Conservation (phyloP, 2,888 invertebrate genomes). For the Eupithecia centaureata region DNA sequence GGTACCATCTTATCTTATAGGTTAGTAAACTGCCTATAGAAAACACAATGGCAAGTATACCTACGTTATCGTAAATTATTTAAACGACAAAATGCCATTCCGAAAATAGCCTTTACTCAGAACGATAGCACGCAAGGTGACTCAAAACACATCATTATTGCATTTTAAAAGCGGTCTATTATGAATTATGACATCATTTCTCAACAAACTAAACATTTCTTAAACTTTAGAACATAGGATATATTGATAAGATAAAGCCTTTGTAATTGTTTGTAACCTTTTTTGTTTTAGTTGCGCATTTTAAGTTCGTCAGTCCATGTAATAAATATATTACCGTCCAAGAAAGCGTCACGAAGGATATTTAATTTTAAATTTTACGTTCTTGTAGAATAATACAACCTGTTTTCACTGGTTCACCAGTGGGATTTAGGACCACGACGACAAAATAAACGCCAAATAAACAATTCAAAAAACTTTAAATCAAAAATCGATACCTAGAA, state of each 20-base stretch:
- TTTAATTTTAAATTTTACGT: neutral
- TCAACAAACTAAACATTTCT: slow-evolving; percentile 14
- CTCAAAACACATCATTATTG: slow-evolving; percentile 30
- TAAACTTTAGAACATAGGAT: slow-evolving; percentile 11
- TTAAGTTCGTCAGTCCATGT: neutral
- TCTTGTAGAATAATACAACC: too few species aligned
- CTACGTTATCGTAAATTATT: slow-evolving; percentile 4
- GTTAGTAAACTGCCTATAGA: neutral
- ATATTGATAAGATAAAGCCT: neutral
- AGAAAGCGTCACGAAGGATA: neutral
- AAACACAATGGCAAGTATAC: neutral
- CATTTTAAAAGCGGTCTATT: slow-evolving; percentile 19
- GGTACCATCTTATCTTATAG: too few species aligned
- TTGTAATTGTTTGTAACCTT: neutral
- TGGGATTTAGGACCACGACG: neutral
- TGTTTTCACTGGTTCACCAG: neutral
- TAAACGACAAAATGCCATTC: slow-evolving; percentile 9
- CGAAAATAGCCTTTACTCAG: slow-evolving; percentile 24
- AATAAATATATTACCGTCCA: neutral
- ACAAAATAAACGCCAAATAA: neutral
- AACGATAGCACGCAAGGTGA: slow-evolving; percentile 21
- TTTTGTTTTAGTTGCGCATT: neutral
- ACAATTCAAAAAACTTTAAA: neutral
- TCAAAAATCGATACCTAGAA: neutral
- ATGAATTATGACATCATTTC: slow-evolving; percentile 30